Evolutionary conservation across 1,140 invertebrate genomes (phyloP), one percentile per base, ranked within the genome.

Genomic region (Drosophila varians): DNA sequence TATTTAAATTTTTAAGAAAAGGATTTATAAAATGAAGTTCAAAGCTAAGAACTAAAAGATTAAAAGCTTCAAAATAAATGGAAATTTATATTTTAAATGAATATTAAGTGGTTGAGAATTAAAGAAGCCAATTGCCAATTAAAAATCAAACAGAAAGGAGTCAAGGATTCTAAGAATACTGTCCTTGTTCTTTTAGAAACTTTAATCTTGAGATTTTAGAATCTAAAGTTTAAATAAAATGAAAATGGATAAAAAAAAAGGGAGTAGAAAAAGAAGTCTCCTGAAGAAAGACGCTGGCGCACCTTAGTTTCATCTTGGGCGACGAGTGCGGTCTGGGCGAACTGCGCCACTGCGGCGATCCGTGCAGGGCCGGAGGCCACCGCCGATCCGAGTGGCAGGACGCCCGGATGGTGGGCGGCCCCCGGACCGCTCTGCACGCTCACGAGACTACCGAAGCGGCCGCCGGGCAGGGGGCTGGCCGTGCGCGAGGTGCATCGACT

Each of bases 251-350:
- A n/a, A n/a, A n/a, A n/a, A n/a, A n/a, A n/a, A n/a, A n/a, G n/a
- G n/a, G n/a, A n/a, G n/a, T n/a, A n/a, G n/a, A 9, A 28, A 28
- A 9, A 2, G 0, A 8, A 28, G 0, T 7, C 14, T 9, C 11
- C 18, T 3, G 21, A 46, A n/a, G 12, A 5, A 19, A 49, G n/a
- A 34, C 48, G 16, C 4, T 23, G 46, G 21, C 58, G 48, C 46
- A 97, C 96, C 96, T 97, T 89, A 97, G 93, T 93, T 98, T 97
- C 94, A 97, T 96, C 93, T 97, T 97, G 68, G 96, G 96, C 70
- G 96, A 97, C 80, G 95, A 94, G 88, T 96, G 96, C 71, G 95
- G 94, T 75, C 93, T 92, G 11, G 93, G 91, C 21, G 93, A 92
- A 57, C 92, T 93, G 21, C 93, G 91, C 72, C 90, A 91, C 49